Evolutionary conservation across 2,797 vertebrate genomes (phyloP).

Genomic region (Gymnopithys bicolor): DNA sequence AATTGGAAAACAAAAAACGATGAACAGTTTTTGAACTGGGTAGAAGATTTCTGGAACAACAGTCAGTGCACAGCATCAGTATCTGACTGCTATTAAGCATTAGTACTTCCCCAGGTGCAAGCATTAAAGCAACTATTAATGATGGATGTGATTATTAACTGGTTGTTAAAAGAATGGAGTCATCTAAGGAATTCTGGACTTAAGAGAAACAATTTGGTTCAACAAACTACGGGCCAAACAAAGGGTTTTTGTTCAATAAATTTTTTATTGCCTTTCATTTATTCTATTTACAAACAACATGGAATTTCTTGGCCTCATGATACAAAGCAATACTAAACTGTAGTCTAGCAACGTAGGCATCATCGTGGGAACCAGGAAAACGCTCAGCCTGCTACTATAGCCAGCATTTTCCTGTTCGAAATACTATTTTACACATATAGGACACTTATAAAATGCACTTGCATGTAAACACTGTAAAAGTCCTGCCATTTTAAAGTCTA

Average conservation of each 20-base stretch:
- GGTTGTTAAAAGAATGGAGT: conserved; percentile 92
- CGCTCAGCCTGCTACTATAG: conserved; percentile 77
- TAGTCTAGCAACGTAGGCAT: conserved; percentile 84
- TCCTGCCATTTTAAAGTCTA: conserved; percentile 88
- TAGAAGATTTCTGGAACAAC: conserved; percentile 80
- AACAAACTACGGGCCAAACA: conserved; percentile 89
- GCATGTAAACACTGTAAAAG: conserved; percentile 94
- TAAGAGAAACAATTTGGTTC: conserved; percentile 77
- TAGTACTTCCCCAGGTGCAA: conserved; percentile 89
- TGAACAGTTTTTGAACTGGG: conserved; percentile 77
- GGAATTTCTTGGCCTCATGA: conserved; percentile 87
- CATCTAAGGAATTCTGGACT: conserved; percentile 83
- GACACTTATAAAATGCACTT: conserved; percentile 93
- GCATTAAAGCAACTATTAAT: conserved; percentile 91
- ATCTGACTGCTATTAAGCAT: conserved; percentile 92
- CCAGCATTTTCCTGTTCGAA: conserved; percentile 80
- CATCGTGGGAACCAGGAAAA: conserved; percentile 79
- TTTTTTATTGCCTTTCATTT: conserved; percentile 99
- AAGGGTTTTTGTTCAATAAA: conserved; percentile 91
- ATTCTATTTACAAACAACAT: conserved; percentile 93
- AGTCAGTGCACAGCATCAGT: conserved; percentile 82
- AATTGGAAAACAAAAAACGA: conserved; percentile 76
- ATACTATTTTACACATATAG: conserved; percentile 89
- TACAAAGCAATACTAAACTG: conserved; percentile 89
- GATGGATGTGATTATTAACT: conserved; percentile 90